Conservation (phyloP, 2,888 invertebrate species). For the Vannuccia rotundouncinata region DNA sequence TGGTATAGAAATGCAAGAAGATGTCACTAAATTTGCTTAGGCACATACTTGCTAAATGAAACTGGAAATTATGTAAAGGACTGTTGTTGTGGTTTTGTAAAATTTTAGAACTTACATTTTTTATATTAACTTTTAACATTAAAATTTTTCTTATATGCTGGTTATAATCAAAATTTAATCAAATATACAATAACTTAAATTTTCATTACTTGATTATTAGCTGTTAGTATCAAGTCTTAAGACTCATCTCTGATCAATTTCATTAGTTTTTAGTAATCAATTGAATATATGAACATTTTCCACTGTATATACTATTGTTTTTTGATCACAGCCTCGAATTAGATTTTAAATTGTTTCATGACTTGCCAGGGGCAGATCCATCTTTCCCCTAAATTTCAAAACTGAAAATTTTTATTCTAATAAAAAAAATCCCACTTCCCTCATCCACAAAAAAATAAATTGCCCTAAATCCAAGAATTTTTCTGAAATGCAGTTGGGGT, state of each 20-base stretch:
- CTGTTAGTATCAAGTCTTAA: conserved; percentile 18
- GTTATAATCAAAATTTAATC: neutral
- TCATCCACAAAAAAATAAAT: conserved; percentile 19
- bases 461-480: neutral
- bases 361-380: conserved; percentile 18
- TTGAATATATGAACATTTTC: conserved; percentile 8
- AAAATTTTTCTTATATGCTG: conserved; percentile 12
- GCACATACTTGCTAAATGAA: neutral
- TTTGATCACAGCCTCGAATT: conserved; percentile 7
- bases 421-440: conserved; percentile 3
- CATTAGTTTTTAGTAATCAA: conserved; percentile 13
- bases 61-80: neutral
- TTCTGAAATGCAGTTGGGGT: neutral
- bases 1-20: conserved; percentile 4
- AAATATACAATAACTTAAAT: conserved; percentile 19
- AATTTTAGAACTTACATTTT: conserved; percentile 21
- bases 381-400: neutral
- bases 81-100: neutral
- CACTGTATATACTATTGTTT: neutral
- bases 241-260: conserved; percentile 2
- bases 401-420: neutral
- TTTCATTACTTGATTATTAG: conserved; percentile 16
- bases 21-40: conserved; percentile 1
- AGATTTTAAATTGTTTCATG: neutral
- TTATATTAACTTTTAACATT: conserved; percentile 20